Evolutionary conservation across 2,888 invertebrate species (phyloP).

Genomic region (Syrphus vitripennis): DNA sequence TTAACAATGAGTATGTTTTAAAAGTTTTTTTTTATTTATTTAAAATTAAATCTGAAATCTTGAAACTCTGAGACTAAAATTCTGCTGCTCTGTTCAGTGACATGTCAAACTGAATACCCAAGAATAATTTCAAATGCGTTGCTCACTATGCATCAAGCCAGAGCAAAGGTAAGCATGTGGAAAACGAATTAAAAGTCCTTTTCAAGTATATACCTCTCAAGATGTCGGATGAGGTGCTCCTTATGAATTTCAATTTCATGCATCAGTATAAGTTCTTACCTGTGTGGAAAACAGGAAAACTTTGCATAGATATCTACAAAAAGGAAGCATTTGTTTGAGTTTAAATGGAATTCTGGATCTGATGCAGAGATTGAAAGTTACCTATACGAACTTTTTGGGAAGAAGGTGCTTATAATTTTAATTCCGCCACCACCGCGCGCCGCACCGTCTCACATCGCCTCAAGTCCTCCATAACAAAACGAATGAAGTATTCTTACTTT

Average conservation of each 20-base stretch:
- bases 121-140: background rate
- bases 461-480: background rate
- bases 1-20: background rate
- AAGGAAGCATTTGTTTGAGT: background rate
- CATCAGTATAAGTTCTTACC: background rate
- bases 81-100: background rate
- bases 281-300: conserved; percentile 18
- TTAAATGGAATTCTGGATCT: background rate
- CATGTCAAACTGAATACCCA: conserved; percentile 7
- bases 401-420: conserved; percentile 1
- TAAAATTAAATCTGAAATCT: background rate
- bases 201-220: conserved; percentile 2
- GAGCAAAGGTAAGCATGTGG: conserved; percentile 9
- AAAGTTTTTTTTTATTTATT: too few relatives aligned
- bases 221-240: background rate
- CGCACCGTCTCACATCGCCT: background rate
- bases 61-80: background rate
- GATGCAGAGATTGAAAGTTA: background rate
- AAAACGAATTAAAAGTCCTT: conserved; percentile 22
- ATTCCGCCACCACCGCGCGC: background rate
- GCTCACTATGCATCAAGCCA: background rate
- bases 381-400: background rate
- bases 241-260: conserved; percentile 39
- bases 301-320: too few relatives aligned
- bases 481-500: background rate